Conservation (phyloP, 2,797 vertebrate species). For the Oryzias sinensis region DNA sequence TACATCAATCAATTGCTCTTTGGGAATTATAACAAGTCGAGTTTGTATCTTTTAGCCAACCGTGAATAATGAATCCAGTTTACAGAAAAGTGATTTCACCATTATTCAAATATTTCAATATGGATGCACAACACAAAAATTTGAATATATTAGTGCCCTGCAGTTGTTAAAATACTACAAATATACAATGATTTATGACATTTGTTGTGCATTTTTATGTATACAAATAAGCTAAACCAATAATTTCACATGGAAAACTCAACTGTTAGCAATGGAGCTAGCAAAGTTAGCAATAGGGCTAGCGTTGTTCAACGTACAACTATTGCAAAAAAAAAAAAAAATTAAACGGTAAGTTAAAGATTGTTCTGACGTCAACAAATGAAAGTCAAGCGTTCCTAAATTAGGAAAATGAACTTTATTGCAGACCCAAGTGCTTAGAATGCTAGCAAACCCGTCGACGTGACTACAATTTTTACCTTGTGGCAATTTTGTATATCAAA, state of each 20-base stretch:
- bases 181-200: too few species aligned
- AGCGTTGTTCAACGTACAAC: neutral
- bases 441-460: too few species aligned
- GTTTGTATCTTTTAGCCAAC: neutral
- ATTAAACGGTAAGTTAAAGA: neutral
- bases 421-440: too few species aligned
- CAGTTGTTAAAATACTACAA: too few species aligned
- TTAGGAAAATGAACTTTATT: too few species aligned
- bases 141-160: too few species aligned
- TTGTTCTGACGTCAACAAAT: neutral
- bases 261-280: conserved; percentile 26
- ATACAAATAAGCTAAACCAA: too few species aligned
- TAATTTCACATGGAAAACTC: neutral
- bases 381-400: too few species aligned
- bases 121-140: too few species aligned
- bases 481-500: conserved; percentile 83
- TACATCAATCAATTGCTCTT: too few species aligned
- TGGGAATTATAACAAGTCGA: neutral
- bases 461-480: conserved; percentile 74
- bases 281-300: conserved; percentile 14
- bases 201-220: too few species aligned
- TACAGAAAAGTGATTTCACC: neutral
- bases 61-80: neutral
- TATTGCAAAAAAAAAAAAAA: accelerated
- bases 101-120: neutral